Conservation (phyloP, 2,888 invertebrate species). For the Scaptomyza reducta region DNA sequence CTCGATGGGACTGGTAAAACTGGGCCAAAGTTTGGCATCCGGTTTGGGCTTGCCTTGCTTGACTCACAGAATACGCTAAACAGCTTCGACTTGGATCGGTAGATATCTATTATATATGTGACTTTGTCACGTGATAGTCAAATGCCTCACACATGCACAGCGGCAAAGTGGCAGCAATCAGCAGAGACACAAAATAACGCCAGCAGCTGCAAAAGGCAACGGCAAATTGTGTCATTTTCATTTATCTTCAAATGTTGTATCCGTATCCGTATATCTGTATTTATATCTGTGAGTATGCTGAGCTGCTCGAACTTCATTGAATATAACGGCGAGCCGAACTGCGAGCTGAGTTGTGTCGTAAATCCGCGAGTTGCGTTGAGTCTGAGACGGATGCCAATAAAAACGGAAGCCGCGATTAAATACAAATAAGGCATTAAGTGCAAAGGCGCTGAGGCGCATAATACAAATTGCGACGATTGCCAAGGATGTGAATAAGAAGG, state of each 20-base stretch:
- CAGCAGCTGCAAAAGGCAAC: conserved; percentile 31
- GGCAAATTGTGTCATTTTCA: conserved; percentile 71
- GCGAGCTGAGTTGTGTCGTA: conserved; percentile 32
- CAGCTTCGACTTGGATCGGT: conserved; percentile 3
- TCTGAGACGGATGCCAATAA: conserved; percentile 62
- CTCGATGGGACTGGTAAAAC: neutral
- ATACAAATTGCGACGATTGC: conserved; percentile 79
- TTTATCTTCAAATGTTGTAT: conserved; percentile 59
- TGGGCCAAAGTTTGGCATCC: conserved; percentile 3
- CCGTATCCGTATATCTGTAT: conserved; percentile 15
- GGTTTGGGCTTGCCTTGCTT: neutral
- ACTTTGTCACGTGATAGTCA: neutral
- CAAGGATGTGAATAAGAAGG: conserved; percentile 21
- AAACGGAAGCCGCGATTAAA: conserved; percentile 77
- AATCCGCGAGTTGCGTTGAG: conserved; percentile 19
- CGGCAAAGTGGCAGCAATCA: conserved; percentile 36
- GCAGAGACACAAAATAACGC: conserved; percentile 17
- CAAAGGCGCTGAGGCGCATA: conserved; percentile 77
- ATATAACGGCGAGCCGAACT: conserved; percentile 44
- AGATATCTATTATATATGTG: neutral
- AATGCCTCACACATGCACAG: conserved; percentile 39
- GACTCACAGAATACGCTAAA: conserved; percentile 10
- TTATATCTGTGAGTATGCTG: conserved; percentile 23
- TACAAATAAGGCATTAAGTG: conserved; percentile 80
- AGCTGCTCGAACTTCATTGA: conserved; percentile 68